Conservation (phyloP, 2,113 vertebrate genomes). For the Corynorhinus townsendii region DNA sequence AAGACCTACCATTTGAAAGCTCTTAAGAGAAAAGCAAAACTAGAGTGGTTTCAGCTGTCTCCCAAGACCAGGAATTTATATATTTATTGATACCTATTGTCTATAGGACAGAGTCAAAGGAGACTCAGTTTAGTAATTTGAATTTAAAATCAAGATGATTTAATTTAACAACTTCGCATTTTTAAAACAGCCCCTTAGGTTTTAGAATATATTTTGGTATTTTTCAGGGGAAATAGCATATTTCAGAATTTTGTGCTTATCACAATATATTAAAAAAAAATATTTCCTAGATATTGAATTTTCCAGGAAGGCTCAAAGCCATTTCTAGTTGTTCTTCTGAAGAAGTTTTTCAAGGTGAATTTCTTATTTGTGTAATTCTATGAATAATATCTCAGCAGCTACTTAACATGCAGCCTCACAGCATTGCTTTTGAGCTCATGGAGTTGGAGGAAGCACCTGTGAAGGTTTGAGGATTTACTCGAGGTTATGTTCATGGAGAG, state of each 20-base stretch:
- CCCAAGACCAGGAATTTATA: neutral
- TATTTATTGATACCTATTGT: neutral
- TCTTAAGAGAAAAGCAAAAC: neutral
- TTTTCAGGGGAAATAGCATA: neutral
- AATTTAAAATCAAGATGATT: neutral
- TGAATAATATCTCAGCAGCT: neutral
- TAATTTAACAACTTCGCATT: neutral
- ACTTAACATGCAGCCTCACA: neutral
- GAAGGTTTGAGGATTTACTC: neutral
- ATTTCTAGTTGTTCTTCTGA: neutral
- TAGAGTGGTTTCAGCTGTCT: neutral
- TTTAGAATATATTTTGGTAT: conserved; percentile 36
- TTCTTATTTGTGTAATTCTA: neutral
- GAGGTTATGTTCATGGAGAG: neutral
- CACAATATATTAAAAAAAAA: neutral
- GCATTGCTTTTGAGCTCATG: neutral
- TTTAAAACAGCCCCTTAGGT: neutral
- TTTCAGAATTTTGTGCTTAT: conserved; percentile 39
- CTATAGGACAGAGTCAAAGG: neutral
- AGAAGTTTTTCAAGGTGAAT: neutral
- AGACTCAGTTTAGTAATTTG: neutral
- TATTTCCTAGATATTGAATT: neutral
- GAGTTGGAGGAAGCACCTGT: neutral
- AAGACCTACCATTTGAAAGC: neutral
- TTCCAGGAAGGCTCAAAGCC: neutral